phyloP scores from a whole-genome alignment of 2,113 vertebrate genomes.

The Scolopax mira region DNA sequence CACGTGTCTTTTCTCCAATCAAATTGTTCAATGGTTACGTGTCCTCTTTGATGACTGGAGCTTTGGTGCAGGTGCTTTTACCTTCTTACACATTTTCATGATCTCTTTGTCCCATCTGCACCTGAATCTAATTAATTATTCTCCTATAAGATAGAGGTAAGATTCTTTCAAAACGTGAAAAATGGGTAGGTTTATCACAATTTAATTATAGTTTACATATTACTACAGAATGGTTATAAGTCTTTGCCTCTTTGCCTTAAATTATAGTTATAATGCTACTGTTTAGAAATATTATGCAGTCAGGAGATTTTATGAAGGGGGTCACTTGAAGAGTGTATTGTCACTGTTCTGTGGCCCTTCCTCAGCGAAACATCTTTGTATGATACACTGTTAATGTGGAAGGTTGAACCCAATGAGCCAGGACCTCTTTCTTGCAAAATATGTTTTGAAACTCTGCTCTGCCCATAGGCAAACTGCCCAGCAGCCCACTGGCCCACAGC shows the following conservation, averaged over 20 bases:
- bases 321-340: neutral
- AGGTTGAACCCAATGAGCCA: neutral
- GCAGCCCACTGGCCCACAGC: neutral
- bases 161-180: neutral
- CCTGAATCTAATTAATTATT: neutral
- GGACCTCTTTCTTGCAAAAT: neutral
- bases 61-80: neutral
- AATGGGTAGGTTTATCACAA: neutral
- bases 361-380: neutral
- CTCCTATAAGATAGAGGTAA: neutral
- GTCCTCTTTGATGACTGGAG: neutral
- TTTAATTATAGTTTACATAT: neutral
- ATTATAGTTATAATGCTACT: accelerated
- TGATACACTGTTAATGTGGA: neutral
- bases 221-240: neutral
- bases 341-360: neutral
- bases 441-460: neutral
- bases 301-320: neutral
- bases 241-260: neutral
- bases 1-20: neutral
- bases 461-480: neutral
- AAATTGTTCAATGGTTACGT: neutral
- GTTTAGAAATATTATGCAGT: neutral
- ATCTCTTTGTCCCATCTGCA: neutral
- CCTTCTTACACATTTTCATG: neutral